Evolutionary conservation across 2,888 invertebrate species (phyloP), one percentile per base, ranked within the genome.

Genomic region (Sacculina carcini): DNA sequence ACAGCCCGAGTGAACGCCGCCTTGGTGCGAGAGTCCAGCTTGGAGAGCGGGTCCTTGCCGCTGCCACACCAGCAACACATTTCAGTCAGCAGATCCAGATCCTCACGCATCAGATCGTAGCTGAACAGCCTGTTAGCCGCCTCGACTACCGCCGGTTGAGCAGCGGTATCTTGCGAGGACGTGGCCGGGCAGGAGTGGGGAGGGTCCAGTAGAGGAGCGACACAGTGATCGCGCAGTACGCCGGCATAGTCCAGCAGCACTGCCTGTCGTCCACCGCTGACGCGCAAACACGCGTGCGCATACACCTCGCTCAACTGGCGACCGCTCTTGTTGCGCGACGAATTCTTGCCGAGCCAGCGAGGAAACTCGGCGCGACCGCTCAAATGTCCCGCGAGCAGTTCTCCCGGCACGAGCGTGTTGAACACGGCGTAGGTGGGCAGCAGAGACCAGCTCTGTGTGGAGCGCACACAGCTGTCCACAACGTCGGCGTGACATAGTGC

Each of bases 321-420:
- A 44, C 78, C 75, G 62, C 81, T 76, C 68, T 94, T 96, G 56
- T 68, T 76, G 19, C 73, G 69, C 55, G 76, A 78, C 0, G 96
- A 94, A 69, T 92, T 86, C 67, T 87, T 87, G 1, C 98, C 98
- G 51, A 98, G 75, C 94, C 96, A 98, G 36, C 74, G 69, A 2
- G 98, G 98, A 66, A 98, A 98, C 61, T 79, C 78, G 21, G 90
- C 79, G 69, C 79, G 79, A 0, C 74, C 76, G 0, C 72, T 69
- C 53, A 90, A 65, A 61, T 77, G 73, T 0, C 96, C 96, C 26
- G 77, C 72, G 74, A 96, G 74, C 51, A 74, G 69, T 59, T 79
- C 74, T 0, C 94, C 90, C 0, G 96, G 96, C 51, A 94, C 69
- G 39, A 92, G 86, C 14, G 86, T 85, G 39, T 86, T 78, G 66